A percentile compares a stretch with the other conserved stretches of the same genome.
These are phyloP conservation scores for Trissoscelio sp. DNA, from an alignment of 2,888 invertebrate species.

Conservation along the genomic window DNA sequence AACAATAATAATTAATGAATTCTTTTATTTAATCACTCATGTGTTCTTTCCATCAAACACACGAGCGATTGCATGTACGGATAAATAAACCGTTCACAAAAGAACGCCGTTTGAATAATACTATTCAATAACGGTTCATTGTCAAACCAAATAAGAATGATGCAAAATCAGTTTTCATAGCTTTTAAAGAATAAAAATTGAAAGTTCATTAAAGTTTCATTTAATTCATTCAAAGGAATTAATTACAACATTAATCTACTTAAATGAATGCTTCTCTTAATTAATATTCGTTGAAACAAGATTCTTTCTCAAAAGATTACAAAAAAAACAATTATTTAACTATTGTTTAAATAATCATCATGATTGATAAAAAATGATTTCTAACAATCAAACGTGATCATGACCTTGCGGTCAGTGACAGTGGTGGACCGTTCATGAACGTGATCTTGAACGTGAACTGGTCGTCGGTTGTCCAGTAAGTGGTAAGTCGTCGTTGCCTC, in stretches of 20 bases:
- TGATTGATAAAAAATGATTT: neutral
- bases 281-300: too few species aligned
- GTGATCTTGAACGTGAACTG: slow-evolving; percentile 81
- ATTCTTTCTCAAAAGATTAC: too few species aligned
- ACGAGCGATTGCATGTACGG: slow-evolving; percentile 41
- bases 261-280: too few species aligned
- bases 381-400: slow-evolving; percentile 30
- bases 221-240: too few species aligned
- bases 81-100: slow-evolving; percentile 70
- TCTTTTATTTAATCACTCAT: neutral
- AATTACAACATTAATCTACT: too few species aligned
- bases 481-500: slow-evolving; percentile 75
- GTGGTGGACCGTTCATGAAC: slow-evolving; percentile 76
- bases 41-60: slow-evolving; percentile 29
- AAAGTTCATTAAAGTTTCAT: too few species aligned
- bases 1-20: neutral
- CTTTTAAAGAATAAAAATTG: too few species aligned
- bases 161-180: slow-evolving; percentile 11
- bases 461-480: slow-evolving; percentile 76
- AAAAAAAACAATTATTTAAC: too few species aligned
- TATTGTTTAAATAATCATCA: too few species aligned
- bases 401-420: slow-evolving; percentile 81
- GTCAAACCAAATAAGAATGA: slow-evolving; percentile 64
- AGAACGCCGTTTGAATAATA: slow-evolving; percentile 74
- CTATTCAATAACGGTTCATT: slow-evolving; percentile 76